These are phyloP conservation scores for Chlorodrepanis virens DNA, from an alignment of 2,113 vertebrate species.

Conservation along the genomic window DNA sequence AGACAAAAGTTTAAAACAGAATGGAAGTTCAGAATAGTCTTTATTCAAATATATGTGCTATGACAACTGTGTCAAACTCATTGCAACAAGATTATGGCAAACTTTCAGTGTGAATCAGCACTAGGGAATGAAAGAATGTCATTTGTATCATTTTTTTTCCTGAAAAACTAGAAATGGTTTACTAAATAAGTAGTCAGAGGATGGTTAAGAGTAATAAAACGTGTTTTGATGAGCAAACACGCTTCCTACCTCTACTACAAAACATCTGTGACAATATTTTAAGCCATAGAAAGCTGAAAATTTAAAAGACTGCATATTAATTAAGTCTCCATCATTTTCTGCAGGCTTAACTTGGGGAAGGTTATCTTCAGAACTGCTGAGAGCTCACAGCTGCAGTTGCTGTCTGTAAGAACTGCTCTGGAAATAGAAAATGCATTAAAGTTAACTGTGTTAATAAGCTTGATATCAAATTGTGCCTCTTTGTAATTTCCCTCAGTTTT, in stretches of 20 bases:
- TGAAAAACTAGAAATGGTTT: not conserved
- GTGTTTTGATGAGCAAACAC: not conserved
- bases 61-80: not conserved
- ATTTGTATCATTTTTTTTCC: not conserved
- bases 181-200: not conserved
- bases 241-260: not conserved
- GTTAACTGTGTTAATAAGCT: not conserved
- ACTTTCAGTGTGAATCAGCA: not conserved
- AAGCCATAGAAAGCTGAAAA: not conserved
- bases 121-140: not conserved
- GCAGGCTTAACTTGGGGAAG: not conserved
- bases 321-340: not conserved
- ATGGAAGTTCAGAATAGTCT: not conserved
- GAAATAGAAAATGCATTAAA: constrained; percentile 23
- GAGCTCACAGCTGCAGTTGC: constrained; percentile 9
- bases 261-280: not conserved
- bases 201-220: not conserved
- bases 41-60: not conserved
- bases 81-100: not conserved
- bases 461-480: not conserved
- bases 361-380: constrained; percentile 11
- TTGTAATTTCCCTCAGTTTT: not conserved
- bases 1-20: not conserved
- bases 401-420: not conserved
- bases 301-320: not conserved